phyloP scores from a whole-genome alignment of 2,888 invertebrate genomes.

The Actias luna region DNA sequence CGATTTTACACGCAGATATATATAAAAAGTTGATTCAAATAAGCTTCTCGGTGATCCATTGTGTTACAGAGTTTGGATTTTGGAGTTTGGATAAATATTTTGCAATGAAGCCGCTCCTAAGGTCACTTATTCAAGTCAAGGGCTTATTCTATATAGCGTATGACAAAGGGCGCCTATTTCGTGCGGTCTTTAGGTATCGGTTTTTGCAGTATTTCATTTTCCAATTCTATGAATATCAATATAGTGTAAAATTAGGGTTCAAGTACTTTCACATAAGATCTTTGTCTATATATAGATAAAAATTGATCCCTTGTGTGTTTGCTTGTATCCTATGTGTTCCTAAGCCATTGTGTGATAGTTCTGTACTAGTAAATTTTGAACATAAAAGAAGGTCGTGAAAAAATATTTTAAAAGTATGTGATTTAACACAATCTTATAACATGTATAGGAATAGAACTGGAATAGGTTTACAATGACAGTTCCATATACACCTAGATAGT shows the following conservation, averaged over 20 bases:
- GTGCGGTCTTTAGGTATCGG: neutral
- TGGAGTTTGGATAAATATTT: neutral
- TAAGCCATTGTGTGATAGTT: too few species aligned
- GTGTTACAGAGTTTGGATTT: neutral
- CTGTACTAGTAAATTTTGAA: too few species aligned
- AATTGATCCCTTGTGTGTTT: too few species aligned
- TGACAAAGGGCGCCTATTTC: neutral
- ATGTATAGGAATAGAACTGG: too few species aligned
- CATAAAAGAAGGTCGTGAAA: too few species aligned
- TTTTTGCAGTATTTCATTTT: conserved; percentile 3
- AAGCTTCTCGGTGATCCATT: neutral
- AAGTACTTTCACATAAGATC: neutral
- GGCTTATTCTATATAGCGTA: neutral
- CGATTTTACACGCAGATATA: too few species aligned
- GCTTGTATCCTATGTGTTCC: too few species aligned
- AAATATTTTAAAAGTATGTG: too few species aligned
- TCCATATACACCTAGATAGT: too few species aligned
- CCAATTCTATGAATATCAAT: neutral
- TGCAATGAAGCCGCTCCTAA: neutral
- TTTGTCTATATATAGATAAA: too few species aligned
- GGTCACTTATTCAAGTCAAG: neutral
- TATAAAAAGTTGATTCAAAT: neutral
- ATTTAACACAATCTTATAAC: too few species aligned
- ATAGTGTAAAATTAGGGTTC: neutral
- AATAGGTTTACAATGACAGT: too few species aligned